These are phyloP conservation scores for Elegia similella DNA, from an alignment of 2,888 invertebrate species.

Conservation along the genomic window DNA sequence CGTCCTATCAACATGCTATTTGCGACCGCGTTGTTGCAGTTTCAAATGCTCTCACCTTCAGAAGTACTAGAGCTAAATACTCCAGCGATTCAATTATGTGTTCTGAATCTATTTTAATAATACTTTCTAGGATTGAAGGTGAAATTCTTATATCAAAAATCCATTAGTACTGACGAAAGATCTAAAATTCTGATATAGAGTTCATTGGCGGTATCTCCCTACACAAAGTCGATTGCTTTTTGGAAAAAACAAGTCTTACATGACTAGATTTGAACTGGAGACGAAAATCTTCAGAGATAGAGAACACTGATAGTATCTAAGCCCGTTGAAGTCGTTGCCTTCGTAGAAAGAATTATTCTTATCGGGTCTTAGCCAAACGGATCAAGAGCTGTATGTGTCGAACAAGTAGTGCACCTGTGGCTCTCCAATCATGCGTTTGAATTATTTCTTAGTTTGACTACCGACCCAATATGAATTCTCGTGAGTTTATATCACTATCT, in stretches of 20 bases:
- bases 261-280: too few species aligned
- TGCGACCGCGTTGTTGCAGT: neutral
- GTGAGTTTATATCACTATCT: neutral
- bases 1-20: conserved; percentile 14
- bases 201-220: too few species aligned
- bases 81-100: neutral
- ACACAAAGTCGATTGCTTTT: too few species aligned
- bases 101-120: neutral
- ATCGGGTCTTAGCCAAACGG: neutral
- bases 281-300: neutral
- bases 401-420: neutral
- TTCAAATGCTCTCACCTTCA: neutral
- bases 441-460: neutral
- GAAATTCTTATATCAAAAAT: neutral
- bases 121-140: neutral
- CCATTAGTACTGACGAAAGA: too few species aligned
- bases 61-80: neutral
- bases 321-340: too few species aligned
- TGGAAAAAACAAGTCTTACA: too few species aligned
- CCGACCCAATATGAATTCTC: neutral
- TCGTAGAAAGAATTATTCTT: neutral
- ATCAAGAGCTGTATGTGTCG: neutral
- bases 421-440: neutral
- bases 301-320: too few species aligned
- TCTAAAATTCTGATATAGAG: too few species aligned